A percentile compares a stretch with the other conserved stretches of the same genome.
Conservation (phyloP, 2,888 invertebrate species). For the Oscheius sp. region DNA sequence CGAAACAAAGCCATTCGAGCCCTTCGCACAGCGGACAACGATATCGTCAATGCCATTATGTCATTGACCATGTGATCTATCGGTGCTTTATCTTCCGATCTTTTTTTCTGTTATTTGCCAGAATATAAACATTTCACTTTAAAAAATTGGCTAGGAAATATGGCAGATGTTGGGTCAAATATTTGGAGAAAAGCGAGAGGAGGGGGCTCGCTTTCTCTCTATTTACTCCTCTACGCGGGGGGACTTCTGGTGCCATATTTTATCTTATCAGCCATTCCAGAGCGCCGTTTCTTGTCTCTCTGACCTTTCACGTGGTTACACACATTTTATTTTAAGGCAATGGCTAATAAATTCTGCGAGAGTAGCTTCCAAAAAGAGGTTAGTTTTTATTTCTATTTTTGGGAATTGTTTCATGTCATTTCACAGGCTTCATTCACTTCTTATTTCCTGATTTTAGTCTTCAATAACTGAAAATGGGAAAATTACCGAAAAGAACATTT, state of each 20-base stretch:
- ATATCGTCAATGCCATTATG: slow-evolving; percentile 99
- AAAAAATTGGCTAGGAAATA: not conserved
- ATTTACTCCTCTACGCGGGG: slow-evolving; percentile 1
- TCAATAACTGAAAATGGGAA: too few species aligned
- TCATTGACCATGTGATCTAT: slow-evolving; percentile 74
- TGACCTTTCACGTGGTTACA: not conserved
- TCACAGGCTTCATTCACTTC: too few species aligned
- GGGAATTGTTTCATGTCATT: not conserved
- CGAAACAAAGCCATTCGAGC: slow-evolving; percentile 93
- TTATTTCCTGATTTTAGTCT: too few species aligned
- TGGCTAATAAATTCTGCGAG: slow-evolving; percentile 5
- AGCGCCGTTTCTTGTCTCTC: not conserved
- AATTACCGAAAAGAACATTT: too few species aligned
- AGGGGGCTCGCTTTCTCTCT: not conserved
- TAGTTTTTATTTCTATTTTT: not conserved
- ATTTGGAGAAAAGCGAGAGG: not conserved
- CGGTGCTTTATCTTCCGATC: not conserved
- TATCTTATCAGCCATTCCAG: slow-evolving; percentile 21
- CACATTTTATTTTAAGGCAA: not conserved
- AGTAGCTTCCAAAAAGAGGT: slow-evolving; percentile 18
- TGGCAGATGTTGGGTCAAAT: not conserved
- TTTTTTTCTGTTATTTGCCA: not conserved
- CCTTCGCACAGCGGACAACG: slow-evolving; percentile 93
- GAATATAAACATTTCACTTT: not conserved
- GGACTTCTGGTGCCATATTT: slow-evolving; percentile 24